Base-by-base conservation (phyloP, 2,113 vertebrate species). In the Ctenomys sociabilis region DNA sequence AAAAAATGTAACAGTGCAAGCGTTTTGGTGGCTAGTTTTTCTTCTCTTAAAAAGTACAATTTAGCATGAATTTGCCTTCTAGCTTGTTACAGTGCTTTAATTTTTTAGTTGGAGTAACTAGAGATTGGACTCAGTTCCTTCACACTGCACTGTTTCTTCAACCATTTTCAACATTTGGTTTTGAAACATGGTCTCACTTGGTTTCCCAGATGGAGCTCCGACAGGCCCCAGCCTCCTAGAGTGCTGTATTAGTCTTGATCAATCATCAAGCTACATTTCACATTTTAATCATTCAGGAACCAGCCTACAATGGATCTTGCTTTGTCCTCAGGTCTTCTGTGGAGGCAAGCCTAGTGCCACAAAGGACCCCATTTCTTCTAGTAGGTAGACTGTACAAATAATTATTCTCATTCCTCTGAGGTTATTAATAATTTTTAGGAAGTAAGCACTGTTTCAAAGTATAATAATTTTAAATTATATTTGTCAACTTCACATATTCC, bases 371-470 rank as follows among this genome's bases (percentile, higher is more conserved):
- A 19, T 26, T 80, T 85, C 5, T 93, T n/a, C 72, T n/a, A 61
- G 83, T 22, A 92, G 13, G 84, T 52, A 84, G n/a, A 1, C 32
- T 83, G 3, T 64, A 63, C 9, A 11, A 68, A 0, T 61, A 88
- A 66, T 89, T 72, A 72, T n/a, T n/a, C 32, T 32, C 68, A 59
- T 92, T 83, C 12, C 28, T 89, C 30, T 92, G 59, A 95, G 45
- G 72, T 89, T 68, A 86, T 75, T 87, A 54, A 64, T 66, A 70
- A 59, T 59, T 88, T 11, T 16, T 32, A 80, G 89, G 59, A 81
- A 52, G 24, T 21, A n/a, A 72, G 70, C 85, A 93, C 59, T 43
- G 61, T 86, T 82, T 63, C 30, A 86, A 75, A 40, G 4, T 64
- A 86, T 6, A 66, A 10, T 10, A 64, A 7, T 17, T 63, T 78